Evolutionary conservation across 2,888 invertebrate genomes (phyloP).

Genomic region (Aphidius colemani): DNA sequence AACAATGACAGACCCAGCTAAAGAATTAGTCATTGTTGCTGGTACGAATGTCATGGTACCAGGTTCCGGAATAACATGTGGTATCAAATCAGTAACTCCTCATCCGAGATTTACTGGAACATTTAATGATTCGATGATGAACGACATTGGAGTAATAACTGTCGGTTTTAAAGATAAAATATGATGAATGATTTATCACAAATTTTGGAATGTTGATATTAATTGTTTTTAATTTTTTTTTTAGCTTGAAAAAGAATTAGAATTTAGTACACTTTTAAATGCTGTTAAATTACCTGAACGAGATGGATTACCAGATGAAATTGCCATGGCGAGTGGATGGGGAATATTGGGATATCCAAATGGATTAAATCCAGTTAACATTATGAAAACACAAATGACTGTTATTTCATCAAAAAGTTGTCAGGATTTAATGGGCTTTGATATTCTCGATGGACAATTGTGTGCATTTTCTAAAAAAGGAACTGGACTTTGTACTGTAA

Average conservation of each 20-base stretch:
- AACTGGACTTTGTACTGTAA: slow-evolving; percentile 27
- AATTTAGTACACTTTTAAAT: no score
- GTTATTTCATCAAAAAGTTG: neutral
- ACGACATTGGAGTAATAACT: slow-evolving; percentile 27
- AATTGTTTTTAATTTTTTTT: no score
- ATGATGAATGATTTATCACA: neutral
- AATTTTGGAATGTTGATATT: no score
- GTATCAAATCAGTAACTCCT: neutral
- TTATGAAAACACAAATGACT: neutral
- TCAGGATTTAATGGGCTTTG: neutral
- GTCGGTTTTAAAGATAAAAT: slow-evolving; percentile 4
- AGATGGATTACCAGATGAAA: neutral
- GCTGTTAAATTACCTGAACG: neutral
- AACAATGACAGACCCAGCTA: neutral
- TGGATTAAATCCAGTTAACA: neutral
- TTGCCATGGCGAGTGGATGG: neutral
- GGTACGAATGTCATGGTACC: slow-evolving; percentile 19
- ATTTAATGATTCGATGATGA: neutral
- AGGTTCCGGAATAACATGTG: neutral
- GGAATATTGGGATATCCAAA: neutral
- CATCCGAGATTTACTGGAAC: neutral
- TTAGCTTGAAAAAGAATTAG: no score
- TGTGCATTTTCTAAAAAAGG: slow-evolving; percentile 18
- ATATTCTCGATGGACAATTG: slow-evolving; percentile 9
- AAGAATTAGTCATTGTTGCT: slow-evolving; percentile 13